A percentile compares a stretch with the other conserved stretches of the same genome.
Conservation (phyloP, 2,113 vertebrate genomes). For the Tachycineta bicolor region DNA sequence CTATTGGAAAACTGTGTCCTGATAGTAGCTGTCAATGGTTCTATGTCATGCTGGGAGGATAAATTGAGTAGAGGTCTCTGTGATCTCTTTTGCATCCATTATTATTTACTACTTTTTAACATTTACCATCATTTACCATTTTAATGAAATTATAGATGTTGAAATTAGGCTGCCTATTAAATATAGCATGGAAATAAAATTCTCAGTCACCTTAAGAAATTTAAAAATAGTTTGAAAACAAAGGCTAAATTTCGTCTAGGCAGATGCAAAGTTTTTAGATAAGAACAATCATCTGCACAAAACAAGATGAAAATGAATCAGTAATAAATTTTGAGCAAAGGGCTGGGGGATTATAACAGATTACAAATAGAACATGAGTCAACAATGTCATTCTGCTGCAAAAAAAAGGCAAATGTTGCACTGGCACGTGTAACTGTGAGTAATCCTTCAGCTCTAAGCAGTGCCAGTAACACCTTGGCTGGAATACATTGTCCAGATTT, state of each 20-base stretch:
- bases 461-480: neutral
- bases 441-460: neutral
- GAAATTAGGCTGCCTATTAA: neutral
- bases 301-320: neutral
- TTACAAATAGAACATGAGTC: constrained; percentile 48
- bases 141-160: neutral
- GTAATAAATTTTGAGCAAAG: neutral
- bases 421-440: constrained; percentile 2
- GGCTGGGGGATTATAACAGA: neutral
- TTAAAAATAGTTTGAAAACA: neutral
- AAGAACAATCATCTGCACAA: neutral
- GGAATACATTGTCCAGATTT: neutral
- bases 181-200: neutral
- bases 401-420: neutral
- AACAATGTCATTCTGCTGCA: constrained; percentile 8
- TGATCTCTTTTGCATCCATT: neutral
- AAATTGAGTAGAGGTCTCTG: neutral
- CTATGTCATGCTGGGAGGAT: neutral
- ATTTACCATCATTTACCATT: neutral
- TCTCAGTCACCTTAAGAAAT: neutral
- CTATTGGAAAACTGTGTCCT: neutral
- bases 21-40: neutral
- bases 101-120: neutral
- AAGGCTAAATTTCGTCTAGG: neutral
- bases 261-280: neutral